These are phyloP conservation scores for Poeciliopsis presidionis DNA, from an alignment of 2,797 vertebrate species.

Conservation along the genomic window DNA sequence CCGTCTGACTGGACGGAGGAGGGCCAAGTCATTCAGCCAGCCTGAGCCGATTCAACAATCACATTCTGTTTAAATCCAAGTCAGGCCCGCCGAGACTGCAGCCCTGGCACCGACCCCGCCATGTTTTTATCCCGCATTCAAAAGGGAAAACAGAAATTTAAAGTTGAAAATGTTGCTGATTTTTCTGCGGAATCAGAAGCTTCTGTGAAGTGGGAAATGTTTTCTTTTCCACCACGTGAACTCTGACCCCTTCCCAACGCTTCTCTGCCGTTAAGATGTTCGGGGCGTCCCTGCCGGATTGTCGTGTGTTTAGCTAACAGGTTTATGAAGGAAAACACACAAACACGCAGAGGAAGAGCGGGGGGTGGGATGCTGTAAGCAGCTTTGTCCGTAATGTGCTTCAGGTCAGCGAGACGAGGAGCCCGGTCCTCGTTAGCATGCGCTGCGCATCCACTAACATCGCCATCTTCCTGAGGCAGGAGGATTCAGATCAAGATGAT, in stretches of 20 bases:
- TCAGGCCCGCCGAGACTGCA: constrained; percentile 55
- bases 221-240: background rate
- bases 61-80: constrained; percentile 70
- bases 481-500: constrained; percentile 58
- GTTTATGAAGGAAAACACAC: constrained; percentile 34
- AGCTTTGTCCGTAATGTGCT: constrained; percentile 79
- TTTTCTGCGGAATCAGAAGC: background rate
- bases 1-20: constrained; percentile 21
- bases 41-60: constrained; percentile 59
- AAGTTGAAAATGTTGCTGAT: constrained; percentile 13
- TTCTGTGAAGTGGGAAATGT: constrained; percentile 7
- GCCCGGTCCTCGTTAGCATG: constrained; percentile 68
- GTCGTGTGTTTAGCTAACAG: constrained; percentile 40
- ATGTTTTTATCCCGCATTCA: constrained; percentile 41
- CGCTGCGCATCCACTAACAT: constrained; percentile 67
- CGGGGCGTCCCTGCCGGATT: constrained; percentile 19
- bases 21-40: constrained; percentile 59
- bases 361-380: constrained; percentile 66
- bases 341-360: constrained; percentile 30
- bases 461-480: constrained; percentile 46
- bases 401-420: constrained; percentile 61
- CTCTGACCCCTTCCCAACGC: constrained; percentile 2
- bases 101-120: constrained; percentile 34
- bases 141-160: constrained; percentile 39
- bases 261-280: constrained; percentile 1